A percentile compares a stretch with the other conserved stretches of the same genome.
Evolutionary conservation across 2,797 vertebrate species (phyloP).

Genomic region (Anomalospiza imberbis): DNA sequence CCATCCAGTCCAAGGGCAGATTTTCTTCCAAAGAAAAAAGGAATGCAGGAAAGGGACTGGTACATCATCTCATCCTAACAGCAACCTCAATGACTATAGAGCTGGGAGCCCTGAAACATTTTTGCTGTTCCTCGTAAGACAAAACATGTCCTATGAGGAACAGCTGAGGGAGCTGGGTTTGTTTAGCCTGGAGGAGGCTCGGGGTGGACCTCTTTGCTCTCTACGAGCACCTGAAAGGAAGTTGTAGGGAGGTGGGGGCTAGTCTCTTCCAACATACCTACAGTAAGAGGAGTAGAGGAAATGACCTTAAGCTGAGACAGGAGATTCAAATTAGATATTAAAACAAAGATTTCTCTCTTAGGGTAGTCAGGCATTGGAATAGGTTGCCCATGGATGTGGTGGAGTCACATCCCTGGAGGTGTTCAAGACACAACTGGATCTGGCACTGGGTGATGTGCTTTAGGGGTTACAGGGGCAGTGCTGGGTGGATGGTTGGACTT

Average conservation of each 20-base stretch:
- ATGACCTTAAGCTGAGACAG: not conserved
- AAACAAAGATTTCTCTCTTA: not conserved
- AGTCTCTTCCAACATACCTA: accelerated
- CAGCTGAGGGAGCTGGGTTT: not conserved
- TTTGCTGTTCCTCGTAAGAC: not conserved
- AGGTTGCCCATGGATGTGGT: not conserved
- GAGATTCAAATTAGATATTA: not conserved
- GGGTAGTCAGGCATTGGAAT: not conserved
- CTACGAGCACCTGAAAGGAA: not conserved
- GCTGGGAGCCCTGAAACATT: not conserved
- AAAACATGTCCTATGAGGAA: not conserved
- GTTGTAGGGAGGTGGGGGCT: not conserved
- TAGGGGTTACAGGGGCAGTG: not conserved
- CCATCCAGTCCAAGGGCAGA: not conserved
- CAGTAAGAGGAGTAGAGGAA: not conserved
- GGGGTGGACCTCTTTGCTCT: not conserved
- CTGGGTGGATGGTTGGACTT: not conserved
- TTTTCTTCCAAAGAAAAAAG: not conserved
- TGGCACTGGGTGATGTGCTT: not conserved
- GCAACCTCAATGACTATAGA: not conserved
- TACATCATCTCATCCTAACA: not conserved
- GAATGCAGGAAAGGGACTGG: not conserved
- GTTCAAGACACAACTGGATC: not conserved
- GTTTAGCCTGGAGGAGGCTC: not conserved
- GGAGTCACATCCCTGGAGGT: not conserved